Conservation (phyloP, 2,113 vertebrate genomes). For the Elephantulus edwardii region DNA sequence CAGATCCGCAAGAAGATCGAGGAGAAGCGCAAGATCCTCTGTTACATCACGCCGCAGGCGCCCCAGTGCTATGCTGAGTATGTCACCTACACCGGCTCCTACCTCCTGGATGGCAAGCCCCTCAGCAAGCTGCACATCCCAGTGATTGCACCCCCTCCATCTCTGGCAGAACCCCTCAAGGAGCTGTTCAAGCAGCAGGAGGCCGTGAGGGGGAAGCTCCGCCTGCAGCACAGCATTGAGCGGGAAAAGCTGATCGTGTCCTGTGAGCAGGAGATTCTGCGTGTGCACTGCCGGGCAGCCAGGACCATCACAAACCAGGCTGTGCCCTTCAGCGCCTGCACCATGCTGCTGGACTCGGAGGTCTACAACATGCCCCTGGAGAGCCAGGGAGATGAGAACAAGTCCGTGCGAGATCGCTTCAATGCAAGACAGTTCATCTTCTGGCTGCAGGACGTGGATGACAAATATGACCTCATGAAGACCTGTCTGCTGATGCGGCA, state of each 20-base stretch:
- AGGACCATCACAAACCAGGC: slow-evolving; percentile 99
- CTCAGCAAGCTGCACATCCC: slow-evolving; percentile 99
- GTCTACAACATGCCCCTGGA: slow-evolving; percentile 99
- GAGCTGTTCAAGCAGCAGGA: slow-evolving; percentile 99
- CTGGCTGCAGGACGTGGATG: slow-evolving; percentile 99
- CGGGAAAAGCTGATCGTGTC: slow-evolving; percentile 99
- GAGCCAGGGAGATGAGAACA: slow-evolving; percentile 99
- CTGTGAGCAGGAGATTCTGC: slow-evolving; percentile 97
- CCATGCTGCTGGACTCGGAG: slow-evolving; percentile 99
- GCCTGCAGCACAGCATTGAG: slow-evolving; percentile 99
- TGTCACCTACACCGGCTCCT: slow-evolving; percentile 98
- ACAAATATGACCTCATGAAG: slow-evolving; percentile 99
- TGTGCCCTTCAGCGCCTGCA: slow-evolving; percentile 98
- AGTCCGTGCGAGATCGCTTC: slow-evolving; percentile 98
- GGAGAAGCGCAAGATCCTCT: slow-evolving; percentile 98
- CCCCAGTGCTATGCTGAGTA: slow-evolving; percentile 99
- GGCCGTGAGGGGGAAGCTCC: slow-evolving; percentile 94
- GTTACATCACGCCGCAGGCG: slow-evolving; percentile 97
- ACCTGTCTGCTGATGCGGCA: slow-evolving; percentile 98
- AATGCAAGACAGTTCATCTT: slow-evolving; percentile 99
- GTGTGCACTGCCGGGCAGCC: slow-evolving; percentile 97
- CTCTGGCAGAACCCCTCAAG: slow-evolving; percentile 95
- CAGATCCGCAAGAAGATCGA: slow-evolving; percentile 99
- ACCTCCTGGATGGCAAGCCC: slow-evolving; percentile 97
- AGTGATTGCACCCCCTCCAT: slow-evolving; percentile 98